Evolutionary conservation across 2,888 invertebrate genomes (phyloP).

Genomic region (Tenthredo mesomela): DNA sequence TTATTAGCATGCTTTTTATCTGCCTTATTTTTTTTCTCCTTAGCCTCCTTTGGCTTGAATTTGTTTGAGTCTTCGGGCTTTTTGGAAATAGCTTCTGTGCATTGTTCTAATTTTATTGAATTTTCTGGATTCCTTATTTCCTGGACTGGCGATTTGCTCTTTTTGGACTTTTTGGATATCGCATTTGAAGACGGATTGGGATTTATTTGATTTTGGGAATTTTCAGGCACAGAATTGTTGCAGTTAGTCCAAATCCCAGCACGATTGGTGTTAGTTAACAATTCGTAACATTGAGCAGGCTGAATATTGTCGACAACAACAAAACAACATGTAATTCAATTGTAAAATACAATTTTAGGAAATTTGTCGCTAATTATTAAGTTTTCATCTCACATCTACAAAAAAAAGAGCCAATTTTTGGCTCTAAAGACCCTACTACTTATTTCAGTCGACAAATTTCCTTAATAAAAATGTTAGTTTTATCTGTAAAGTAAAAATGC

Average conservation of each 20-base stretch:
- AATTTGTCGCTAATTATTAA: neutral
- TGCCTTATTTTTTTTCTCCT: conserved; percentile 75
- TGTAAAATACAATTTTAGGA: neutral
- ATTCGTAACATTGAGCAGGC: conserved; percentile 68
- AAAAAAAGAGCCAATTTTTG: neutral
- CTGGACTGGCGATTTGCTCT: conserved; percentile 60
- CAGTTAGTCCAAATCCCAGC: conserved; percentile 56
- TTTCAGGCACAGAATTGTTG: conserved; percentile 61
- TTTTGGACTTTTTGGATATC: conserved; percentile 64
- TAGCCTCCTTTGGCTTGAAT: conserved; percentile 72
- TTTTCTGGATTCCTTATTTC: conserved; percentile 56
- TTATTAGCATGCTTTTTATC: conserved; percentile 72
- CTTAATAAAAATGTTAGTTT: neutral
- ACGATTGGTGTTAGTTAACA: conserved; percentile 64
- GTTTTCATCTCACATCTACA: neutral
- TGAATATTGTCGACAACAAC: neutral
- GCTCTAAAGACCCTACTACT: neutral
- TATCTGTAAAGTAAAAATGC: neutral
- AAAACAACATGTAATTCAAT: conserved; percentile 21
- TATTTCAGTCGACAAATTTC: conserved; percentile 8
- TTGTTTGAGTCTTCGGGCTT: conserved; percentile 58
- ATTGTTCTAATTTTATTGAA: conserved; percentile 56
- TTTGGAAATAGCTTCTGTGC: neutral
- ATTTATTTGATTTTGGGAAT: conserved; percentile 60
- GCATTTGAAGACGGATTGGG: conserved; percentile 59